Evolutionary conservation across 2,888 invertebrate genomes (phyloP), one percentile per base, ranked within the genome.

Genomic region (Neria commutata): DNA sequence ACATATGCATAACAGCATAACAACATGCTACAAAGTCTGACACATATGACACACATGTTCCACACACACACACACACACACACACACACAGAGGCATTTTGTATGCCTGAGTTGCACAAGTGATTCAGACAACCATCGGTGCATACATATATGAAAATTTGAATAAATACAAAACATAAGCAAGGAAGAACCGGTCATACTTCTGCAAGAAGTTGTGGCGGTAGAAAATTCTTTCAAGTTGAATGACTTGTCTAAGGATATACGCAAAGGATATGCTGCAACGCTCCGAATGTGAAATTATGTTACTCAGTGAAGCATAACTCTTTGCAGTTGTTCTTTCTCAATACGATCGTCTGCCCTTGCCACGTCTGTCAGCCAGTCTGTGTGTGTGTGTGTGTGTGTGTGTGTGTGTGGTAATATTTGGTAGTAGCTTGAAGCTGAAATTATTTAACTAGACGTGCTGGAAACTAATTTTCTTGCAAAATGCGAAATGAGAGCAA

Each of bases 241-340:
- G 60, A 60, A 60, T 60, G 60, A 60, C 48, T 60, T 56, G 52
- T n/a, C 4, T 37, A 37, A 14, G 37, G 48, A 11, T 14, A 14
- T 25, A 37, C 8, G 24, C 45, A 23, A 46, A 51, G n/a, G n/a
- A n/a, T n/a, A n/a, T n/a, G n/a, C n/a, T n/a, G n/a, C n/a, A n/a
- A n/a, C n/a, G n/a, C n/a, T n/a, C n/a, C n/a, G n/a, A n/a, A n/a
- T n/a, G 51, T 33, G 24, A 21, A 51, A 57, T 57, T 57, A 52
- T 47, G 46, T 57, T 16, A 46, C 3, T 14, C 52, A 57, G 21
- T 52, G 46, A 57, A 34, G 56, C 52, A 52, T 29, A 57, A 57
- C 57, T 47, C 26, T 26, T 8, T 4, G n/a, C n/a, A n/a, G n/a
- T n/a, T n/a, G n/a, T n/a, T n/a, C n/a, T n/a, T n/a, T n/a, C n/a